A percentile compares a stretch with the other conserved stretches of the same genome.
Evolutionary conservation across 2,113 vertebrate genomes (phyloP).

Genomic region (Gymnobelideus leadbeateri): DNA sequence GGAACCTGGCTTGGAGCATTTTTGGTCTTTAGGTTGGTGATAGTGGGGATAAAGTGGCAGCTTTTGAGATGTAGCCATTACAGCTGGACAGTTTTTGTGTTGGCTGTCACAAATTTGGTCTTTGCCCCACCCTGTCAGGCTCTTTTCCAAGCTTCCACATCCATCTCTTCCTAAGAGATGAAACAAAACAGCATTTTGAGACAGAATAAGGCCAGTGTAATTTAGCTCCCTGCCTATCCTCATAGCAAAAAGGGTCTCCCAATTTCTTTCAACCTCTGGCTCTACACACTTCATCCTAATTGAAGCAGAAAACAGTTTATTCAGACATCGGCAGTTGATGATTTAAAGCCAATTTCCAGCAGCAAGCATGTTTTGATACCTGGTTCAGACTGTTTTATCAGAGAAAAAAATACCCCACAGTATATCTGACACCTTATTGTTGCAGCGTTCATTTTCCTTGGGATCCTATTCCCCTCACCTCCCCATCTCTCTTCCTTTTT

Average conservation of each 20-base stretch:
- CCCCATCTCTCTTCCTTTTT: conserved; percentile 32
- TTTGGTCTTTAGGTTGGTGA: conserved; percentile 24
- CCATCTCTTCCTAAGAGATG: conserved; percentile 16
- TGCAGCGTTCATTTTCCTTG: conserved; percentile 70
- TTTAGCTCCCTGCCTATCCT: conserved; percentile 51
- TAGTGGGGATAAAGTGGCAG: not conserved
- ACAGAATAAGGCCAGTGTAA: conserved; percentile 6
- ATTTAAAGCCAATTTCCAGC: conserved; percentile 76
- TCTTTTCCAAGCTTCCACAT: not conserved
- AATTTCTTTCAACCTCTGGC: conserved; percentile 84
- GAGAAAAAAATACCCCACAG: conserved; percentile 51
- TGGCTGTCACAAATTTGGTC: not conserved
- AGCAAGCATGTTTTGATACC: conserved; percentile 92
- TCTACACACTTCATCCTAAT: conserved; percentile 86
- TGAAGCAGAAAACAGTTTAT: conserved; percentile 80
- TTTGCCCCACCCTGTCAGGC: not conserved
- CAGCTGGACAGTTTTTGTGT: not conserved
- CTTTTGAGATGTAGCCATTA: not conserved
- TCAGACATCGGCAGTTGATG: conserved; percentile 87
- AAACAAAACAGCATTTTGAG: conserved; percentile 35
- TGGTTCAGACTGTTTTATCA: conserved; percentile 87
- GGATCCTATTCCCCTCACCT: conserved; percentile 61
- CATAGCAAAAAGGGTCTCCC: conserved; percentile 70
- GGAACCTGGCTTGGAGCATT: conserved; percentile 28
- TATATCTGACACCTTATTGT: conserved; percentile 65